A percentile compares a stretch with the other conserved stretches of the same genome.
Evolutionary conservation across 35 echinoderm and acorn worm species (phyloP).

Genomic region (Stichopus chloronotus): DNA sequence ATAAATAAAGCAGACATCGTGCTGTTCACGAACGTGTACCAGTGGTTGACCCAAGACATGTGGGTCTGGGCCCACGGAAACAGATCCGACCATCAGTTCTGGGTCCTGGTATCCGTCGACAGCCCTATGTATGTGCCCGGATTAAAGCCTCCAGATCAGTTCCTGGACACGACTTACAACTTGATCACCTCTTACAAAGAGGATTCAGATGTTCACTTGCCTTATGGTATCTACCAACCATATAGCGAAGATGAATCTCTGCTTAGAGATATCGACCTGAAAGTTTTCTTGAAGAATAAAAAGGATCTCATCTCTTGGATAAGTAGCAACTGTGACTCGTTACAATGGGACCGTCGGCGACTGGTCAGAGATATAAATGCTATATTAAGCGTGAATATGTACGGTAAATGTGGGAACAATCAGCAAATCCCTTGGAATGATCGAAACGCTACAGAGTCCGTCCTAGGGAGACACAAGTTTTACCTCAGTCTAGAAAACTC

Average conservation of each 20-base stretch:
- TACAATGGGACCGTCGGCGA: constrained; percentile 17
- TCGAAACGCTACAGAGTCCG: background rate
- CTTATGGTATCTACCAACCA: constrained; percentile 28
- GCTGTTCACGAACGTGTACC: constrained; percentile 19
- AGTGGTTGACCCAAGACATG: constrained; percentile 20
- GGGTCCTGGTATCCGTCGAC: constrained; percentile 4
- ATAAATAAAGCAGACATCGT: constrained; percentile 2
- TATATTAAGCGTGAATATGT: background rate
- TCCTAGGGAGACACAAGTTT: constrained; percentile 29
- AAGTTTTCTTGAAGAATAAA: background rate
- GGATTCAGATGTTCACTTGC: constrained; percentile 11
- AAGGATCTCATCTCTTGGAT: background rate
- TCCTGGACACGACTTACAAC: background rate
- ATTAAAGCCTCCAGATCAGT: background rate
- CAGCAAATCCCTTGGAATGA: constrained; percentile 16
- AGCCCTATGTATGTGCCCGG: constrained; percentile 24
- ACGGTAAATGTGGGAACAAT: constrained; percentile 27
- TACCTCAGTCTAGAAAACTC: constrained; percentile 29
- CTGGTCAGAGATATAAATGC: background rate
- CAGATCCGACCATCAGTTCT: background rate
- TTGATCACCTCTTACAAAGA: constrained; percentile 17
- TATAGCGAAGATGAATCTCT: background rate
- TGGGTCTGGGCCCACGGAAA: constrained; percentile 27
- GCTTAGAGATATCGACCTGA: background rate
- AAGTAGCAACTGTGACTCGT: background rate